phyloP scores from a whole-genome alignment of 2,888 invertebrate genomes.

The Leptinotarsa rubiginosa region DNA sequence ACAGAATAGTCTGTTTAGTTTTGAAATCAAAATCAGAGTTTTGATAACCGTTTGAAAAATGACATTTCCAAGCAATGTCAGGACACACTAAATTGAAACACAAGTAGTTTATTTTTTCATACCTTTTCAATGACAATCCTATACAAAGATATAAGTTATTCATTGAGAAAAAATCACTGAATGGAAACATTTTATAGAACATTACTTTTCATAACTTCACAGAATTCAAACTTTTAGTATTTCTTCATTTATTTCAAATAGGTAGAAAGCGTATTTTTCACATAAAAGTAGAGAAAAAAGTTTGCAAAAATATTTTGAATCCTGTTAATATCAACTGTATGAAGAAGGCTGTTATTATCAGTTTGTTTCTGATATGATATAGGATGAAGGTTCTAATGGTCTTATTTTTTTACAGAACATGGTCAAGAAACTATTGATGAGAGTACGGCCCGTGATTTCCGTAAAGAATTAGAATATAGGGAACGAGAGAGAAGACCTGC shows the following conservation, averaged over 20 bases:
- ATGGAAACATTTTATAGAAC: too few species aligned
- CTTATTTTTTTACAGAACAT: constrained; percentile 79
- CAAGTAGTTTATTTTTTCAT: constrained; percentile 73
- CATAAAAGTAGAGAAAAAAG: too few species aligned
- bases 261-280: too few species aligned
- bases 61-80: constrained; percentile 97
- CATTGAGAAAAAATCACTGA: too few species aligned
- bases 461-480: constrained; percentile 95
- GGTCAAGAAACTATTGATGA: constrained; percentile 96
- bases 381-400: neutral
- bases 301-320: neutral
- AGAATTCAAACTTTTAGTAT: too few species aligned
- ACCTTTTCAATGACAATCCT: too few species aligned
- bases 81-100: constrained; percentile 97
- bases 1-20: too few species aligned
- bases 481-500: constrained; percentile 72
- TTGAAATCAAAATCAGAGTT: neutral
- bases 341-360: neutral
- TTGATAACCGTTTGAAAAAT: constrained; percentile 67
- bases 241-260: too few species aligned
- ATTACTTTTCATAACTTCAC: too few species aligned
- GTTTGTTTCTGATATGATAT: neutral
- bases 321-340: neutral
- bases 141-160: too few species aligned
- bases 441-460: constrained; percentile 88